A percentile compares a stretch with the other conserved stretches of the same genome.
These are phyloP conservation scores for Parazoanthus darwini DNA, from an alignment of 92 coral and sea anemone genomes.

Conservation along the genomic window DNA sequence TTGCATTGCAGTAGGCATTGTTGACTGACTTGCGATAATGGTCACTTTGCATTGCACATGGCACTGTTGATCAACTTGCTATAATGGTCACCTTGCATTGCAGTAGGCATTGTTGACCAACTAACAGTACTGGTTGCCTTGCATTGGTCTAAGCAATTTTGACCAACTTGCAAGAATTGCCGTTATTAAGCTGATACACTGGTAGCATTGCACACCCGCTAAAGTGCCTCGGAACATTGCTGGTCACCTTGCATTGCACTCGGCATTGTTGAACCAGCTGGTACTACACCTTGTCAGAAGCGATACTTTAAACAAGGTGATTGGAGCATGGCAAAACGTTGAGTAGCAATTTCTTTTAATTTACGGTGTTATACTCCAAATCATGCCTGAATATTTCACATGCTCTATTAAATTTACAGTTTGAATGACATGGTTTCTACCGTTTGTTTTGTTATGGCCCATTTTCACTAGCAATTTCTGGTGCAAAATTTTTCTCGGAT, in stretches of 20 bases:
- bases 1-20: no score
- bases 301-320: not conserved
- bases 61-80: no score
- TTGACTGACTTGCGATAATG: no score
- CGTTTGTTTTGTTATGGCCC: not conserved
- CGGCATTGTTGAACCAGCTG: conserved; percentile 45
- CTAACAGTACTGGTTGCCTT: no score
- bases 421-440: not conserved
- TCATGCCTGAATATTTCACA: not conserved
- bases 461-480: no score
- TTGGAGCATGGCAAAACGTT: not conserved
- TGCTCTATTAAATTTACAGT: not conserved
- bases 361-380: not conserved
- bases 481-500: no score
- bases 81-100: no score
- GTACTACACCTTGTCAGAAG: not conserved
- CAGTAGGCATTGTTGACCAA: no score
- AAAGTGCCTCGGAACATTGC: not conserved
- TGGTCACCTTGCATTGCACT: conserved; percentile 68
- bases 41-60: no score
- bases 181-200: conserved; percentile 76
- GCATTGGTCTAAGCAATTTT: no score
- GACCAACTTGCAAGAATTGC: not conserved
- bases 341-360: not conserved
- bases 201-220: conserved; percentile 79